phyloP scores from a whole-genome alignment of 2,113 vertebrate species.

The Psittacula cyanocephala region DNA sequence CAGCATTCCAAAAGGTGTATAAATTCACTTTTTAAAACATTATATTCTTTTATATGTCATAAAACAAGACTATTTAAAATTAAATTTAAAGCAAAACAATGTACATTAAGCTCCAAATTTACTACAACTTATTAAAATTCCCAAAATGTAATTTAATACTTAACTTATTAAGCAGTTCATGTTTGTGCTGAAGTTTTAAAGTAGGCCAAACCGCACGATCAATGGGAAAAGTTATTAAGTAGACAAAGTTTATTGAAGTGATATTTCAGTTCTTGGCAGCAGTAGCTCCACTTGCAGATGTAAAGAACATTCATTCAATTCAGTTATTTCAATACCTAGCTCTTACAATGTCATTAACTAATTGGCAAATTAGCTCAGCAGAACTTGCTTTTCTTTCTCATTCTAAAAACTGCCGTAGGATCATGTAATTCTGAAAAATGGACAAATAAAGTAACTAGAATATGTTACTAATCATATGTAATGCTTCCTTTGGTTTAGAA shows the following conservation, averaged over 20 bases:
- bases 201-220: background rate
- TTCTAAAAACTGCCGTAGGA: background rate
- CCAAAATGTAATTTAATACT: background rate
- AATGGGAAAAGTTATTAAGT: background rate
- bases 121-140: background rate
- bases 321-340: background rate
- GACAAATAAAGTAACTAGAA: background rate
- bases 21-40: accelerated
- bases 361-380: background rate
- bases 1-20: background rate
- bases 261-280: background rate
- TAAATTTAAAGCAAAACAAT: background rate
- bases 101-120: background rate
- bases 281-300: background rate
- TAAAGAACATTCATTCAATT: background rate
- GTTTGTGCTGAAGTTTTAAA: background rate
- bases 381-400: background rate
- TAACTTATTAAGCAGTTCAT: background rate
- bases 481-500: background rate
- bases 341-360: background rate
- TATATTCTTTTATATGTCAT: background rate
- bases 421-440: background rate
- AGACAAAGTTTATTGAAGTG: background rate
- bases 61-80: background rate
- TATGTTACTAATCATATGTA: background rate